Evolutionary conservation across 2,797 vertebrate species (phyloP).

Genomic region (Buceros bicornis): DNA sequence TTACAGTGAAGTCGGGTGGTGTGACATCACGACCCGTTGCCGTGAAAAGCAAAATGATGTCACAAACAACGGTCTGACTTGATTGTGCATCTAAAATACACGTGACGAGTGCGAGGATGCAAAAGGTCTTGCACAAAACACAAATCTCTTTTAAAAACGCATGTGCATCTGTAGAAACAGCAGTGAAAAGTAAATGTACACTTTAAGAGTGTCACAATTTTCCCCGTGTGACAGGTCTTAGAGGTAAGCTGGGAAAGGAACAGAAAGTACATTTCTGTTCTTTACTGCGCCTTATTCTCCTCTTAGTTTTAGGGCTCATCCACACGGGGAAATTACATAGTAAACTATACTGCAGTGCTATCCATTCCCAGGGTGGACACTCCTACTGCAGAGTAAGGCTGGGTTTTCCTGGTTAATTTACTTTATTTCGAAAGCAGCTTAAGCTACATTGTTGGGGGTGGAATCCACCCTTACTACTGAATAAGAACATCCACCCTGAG

Average conservation of each 20-base stretch:
- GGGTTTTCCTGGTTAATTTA: constrained; percentile 18
- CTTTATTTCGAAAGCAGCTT: constrained; percentile 32
- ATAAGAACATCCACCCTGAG: neutral
- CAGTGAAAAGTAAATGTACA: constrained; percentile 16
- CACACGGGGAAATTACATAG: constrained; percentile 12
- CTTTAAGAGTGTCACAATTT: constrained; percentile 21
- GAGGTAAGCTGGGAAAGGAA: constrained; percentile 33
- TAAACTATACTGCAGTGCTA: neutral
- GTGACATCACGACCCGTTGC: neutral
- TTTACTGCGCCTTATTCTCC: constrained; percentile 32
- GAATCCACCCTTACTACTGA: neutral
- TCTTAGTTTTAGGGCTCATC: constrained; percentile 32
- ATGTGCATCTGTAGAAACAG: neutral
- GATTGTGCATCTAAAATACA: neutral
- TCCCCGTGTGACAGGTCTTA: constrained; percentile 44
- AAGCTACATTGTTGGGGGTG: neutral
- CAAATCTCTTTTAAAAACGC: constrained; percentile 24
- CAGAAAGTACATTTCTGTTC: constrained; percentile 20
- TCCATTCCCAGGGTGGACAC: neutral
- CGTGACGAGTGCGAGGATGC: neutral
- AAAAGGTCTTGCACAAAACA: constrained; percentile 12
- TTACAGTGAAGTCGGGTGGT: neutral
- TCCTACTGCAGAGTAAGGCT: neutral
- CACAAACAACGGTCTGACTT: neutral
- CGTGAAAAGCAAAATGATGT: neutral